Evolutionary conservation across 1,140 invertebrate genomes (phyloP).

Genomic region (Hypsibius dujardini): DNA sequence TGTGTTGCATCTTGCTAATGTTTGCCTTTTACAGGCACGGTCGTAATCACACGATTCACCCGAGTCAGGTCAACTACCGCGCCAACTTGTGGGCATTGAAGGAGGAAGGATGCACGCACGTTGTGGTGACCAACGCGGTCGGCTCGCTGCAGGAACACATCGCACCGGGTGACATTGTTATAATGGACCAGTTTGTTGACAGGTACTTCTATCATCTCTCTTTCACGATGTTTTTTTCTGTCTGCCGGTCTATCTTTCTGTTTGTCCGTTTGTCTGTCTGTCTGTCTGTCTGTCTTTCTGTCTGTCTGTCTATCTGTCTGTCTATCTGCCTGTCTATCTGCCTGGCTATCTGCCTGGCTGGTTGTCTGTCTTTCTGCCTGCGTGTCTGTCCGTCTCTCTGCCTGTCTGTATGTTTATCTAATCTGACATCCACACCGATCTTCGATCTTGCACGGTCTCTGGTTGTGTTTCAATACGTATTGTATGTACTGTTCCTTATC

Average conservation of each 20-base stretch:
- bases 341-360: too few relatives aligned
- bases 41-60: constrained; percentile 56
- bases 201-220: constrained; percentile 34
- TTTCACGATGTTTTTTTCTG: not conserved
- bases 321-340: not conserved
- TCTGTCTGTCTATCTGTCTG: constrained; percentile 13
- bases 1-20: not conserved
- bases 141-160: constrained; percentile 78
- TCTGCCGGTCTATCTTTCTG: not conserved
- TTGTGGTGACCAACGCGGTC: constrained; percentile 74
- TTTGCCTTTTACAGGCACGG: constrained; percentile 52
- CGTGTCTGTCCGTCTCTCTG: not conserved
- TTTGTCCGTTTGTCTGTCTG: too few relatives aligned
- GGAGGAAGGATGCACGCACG: constrained; percentile 66
- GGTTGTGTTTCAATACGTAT: too few relatives aligned
- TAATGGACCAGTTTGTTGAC: constrained; percentile 86
- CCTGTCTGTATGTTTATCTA: constrained; percentile 22
- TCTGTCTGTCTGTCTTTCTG: too few relatives aligned
- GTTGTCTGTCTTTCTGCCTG: not conserved
- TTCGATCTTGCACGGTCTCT: too few relatives aligned
- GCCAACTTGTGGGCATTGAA: constrained; percentile 90
- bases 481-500: too few relatives aligned
- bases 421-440: constrained; percentile 19
- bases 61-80: constrained; percentile 74
- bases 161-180: constrained; percentile 65